These are phyloP conservation scores for Agonopterix alstromeriana DNA, from an alignment of 2,888 invertebrate genomes.

Conservation along the genomic window DNA sequence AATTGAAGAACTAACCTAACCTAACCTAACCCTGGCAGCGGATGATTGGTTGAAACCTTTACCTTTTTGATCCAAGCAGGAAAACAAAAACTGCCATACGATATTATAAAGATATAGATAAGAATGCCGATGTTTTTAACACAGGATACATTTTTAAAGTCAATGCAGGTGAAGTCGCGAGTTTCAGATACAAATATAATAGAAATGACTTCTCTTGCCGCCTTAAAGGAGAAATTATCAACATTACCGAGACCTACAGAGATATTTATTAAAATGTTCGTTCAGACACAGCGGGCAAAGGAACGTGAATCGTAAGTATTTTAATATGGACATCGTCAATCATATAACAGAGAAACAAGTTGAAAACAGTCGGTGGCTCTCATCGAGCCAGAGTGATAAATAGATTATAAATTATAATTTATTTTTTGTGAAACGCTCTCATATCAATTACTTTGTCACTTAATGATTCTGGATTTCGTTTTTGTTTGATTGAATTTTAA, in stretches of 20 bases:
- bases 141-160: too few species aligned
- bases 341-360: conserved; percentile 25
- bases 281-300: conserved; percentile 16
- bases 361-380: conserved; percentile 24
- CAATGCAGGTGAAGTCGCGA: too few species aligned
- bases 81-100: too few species aligned
- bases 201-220: too few species aligned
- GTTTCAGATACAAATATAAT: too few species aligned
- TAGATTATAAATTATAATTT: conserved; percentile 39
- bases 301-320: conserved; percentile 4
- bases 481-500: background rate
- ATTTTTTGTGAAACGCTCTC: conserved; percentile 18
- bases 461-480: conserved; percentile 2
- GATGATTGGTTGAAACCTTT: too few species aligned
- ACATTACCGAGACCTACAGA: conserved; percentile 39
- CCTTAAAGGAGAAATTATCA: conserved; percentile 58
- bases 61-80: too few species aligned
- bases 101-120: too few species aligned
- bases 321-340: conserved; percentile 42
- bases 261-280: conserved; percentile 48
- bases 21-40: too few species aligned
- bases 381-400: conserved; percentile 33
- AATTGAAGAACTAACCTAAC: too few species aligned
- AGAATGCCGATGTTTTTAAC: too few species aligned
- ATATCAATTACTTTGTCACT: conserved; percentile 30